Percentiles rank a stretch among this genome's conserved stretches.
Evolutionary conservation across 2,113 vertebrate species (phyloP).

Genomic region (Rhabdomys dilectus): DNA sequence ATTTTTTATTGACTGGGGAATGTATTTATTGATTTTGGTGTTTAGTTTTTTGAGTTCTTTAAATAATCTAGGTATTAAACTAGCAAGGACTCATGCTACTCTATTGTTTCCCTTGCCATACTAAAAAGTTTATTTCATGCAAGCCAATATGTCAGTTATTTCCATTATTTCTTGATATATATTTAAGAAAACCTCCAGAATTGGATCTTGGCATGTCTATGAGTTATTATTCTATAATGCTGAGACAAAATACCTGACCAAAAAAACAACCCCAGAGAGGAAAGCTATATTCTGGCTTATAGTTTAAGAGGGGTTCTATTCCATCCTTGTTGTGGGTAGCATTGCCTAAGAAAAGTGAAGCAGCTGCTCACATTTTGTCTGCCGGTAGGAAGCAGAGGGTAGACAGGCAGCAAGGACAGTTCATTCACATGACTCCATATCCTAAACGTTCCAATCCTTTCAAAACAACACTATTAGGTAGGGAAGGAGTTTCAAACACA

Average conservation of each 20-base stretch:
- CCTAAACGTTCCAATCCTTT: neutral
- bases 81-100: neutral
- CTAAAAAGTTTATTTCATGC: neutral
- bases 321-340: neutral
- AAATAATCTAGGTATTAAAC: neutral
- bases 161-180: neutral
- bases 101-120: too few relatives aligned
- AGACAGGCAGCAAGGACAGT: neutral
- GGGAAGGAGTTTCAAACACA: neutral
- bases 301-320: neutral
- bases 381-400: neutral
- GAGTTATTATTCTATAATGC: neutral
- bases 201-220: neutral
- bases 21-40: neutral
- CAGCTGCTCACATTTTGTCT: neutral
- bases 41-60: neutral
- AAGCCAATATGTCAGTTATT: neutral
- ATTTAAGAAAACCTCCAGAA: neutral
- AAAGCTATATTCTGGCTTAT: neutral
- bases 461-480: neutral
- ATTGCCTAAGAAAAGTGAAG: neutral
- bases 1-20: neutral
- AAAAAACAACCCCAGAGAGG: neutral
- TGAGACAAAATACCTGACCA: neutral
- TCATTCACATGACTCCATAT: too few relatives aligned